Evolutionary conservation across 2,113 vertebrate species (phyloP), one percentile per base, ranked within the genome.

Genomic region (Nannospalax galili): DNA sequence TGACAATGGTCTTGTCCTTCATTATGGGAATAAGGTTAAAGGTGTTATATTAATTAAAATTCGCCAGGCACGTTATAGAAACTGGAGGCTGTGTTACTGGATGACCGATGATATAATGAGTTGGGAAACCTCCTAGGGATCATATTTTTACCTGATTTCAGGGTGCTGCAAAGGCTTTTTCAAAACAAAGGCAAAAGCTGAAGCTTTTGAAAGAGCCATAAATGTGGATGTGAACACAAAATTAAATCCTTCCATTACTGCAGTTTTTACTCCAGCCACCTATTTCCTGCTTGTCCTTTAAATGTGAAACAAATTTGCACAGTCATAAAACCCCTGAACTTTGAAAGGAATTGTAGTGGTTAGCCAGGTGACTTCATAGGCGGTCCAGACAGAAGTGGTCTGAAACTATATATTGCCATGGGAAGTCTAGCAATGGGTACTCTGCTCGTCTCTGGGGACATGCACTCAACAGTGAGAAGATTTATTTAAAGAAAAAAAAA

Each of bases 41-140:
- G 95, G 88, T 81, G 97, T 98, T 96, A 93, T 95, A 96, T 97
- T 98, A 97, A 97, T 97, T 97, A 88, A 98, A 93, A 75, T 91
- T 98, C 95, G 97, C 82, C 96, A 96, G 92, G n/a, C 85, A 89
- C 94, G 93, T 97, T 96, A 87, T 94, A 96, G 95, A 97, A 97
- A 84, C 88, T 97, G 84, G 65, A 96, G 87, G 67, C 87, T 96
- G 78, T 96, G 80, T 96, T 96, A 92, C 92, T 96, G 96, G 85
- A 93, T 96, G 96, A 69, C 77, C 98, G 96, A 97, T 97, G 97
- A 96, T 97, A 96, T 95, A 97, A 97, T 97, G 96, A 96, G 89
- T 75, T 86, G 92, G 94, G 90, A 90, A 97, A 95, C 95, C 65
- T 95, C 52, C 95, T 97, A 98, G 87, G 74, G 92, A 95, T 97